Base-by-base conservation (phyloP, 64 coral and sea anemone species). In the Dendronephthya gigantea region DNA sequence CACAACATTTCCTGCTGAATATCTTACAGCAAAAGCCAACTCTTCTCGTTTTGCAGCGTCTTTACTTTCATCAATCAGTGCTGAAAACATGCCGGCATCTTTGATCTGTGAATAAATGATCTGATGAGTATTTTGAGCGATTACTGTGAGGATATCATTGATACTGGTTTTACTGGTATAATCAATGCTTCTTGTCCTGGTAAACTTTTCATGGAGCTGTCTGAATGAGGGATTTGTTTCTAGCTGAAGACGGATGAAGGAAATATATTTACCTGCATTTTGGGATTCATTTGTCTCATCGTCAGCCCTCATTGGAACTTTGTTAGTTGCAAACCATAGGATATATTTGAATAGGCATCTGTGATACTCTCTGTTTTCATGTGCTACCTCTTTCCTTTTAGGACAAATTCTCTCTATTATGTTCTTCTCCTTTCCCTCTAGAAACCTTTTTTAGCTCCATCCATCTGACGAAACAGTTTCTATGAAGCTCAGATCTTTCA, bases 111-210 rank as follows among this genome's bases (percentile, higher is more conserved):
- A 22, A 76, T 27, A 76, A 31, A 27, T 76, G 16, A 37, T 27
- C 69, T 13, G 25, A 13, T 16, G 11, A 76, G 25, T 27, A 76
- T 27, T 37, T 12, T 76, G 13, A 76, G 69, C 69, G 2, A 76
- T 76, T 12, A 76, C 25, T 76, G 5, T 30, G 31, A 76, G 5
- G 13, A 76, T 22, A 2, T 34, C 69, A 76, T 76, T 76, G 11
- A 76, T 28, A 76, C 69, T 76, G 35, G 69, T 76, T 27, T 76
- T 76, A 76, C 69, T 76, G 12, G 69, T 76, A 34, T 76, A 76
- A 16, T 76, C 69, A 13, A 76, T 76, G 25, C 13, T 76, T 13
- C 69, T 13, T 13, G 11, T 28, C 11, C 69, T 76, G 13, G 25
- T 76, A 16, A 76, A 76, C 69, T 76, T 76, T 34, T 76, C 13